Evolutionary conservation across 2,888 invertebrate genomes (phyloP).

Genomic region (Hanleya hanleyi): DNA sequence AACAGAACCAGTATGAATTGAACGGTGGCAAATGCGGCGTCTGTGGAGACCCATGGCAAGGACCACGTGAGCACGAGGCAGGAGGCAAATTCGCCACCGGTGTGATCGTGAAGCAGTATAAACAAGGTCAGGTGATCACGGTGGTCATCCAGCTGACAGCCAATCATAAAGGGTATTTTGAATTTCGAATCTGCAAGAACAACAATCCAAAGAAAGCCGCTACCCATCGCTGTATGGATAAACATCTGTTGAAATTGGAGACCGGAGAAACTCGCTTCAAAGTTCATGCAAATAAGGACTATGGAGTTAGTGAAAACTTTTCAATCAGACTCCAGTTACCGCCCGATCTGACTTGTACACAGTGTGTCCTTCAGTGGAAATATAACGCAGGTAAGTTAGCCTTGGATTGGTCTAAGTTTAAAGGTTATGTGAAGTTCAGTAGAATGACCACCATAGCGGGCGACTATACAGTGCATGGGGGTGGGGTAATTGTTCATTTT

Average conservation of each 20-base stretch:
- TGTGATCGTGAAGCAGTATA: conserved; percentile 66
- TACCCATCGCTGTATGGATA: conserved; percentile 42
- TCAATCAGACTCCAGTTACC: conserved; percentile 50
- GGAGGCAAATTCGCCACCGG: conserved; percentile 70
- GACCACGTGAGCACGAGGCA: conserved; percentile 67
- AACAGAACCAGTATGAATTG: conserved; percentile 58
- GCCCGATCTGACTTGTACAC: conserved; percentile 41
- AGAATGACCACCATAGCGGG: too few relatives aligned
- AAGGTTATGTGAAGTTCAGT: too few relatives aligned
- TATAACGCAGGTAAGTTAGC: conserved; percentile 52
- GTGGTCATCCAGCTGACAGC: conserved; percentile 69
- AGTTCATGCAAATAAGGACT: background rate
- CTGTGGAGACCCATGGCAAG: conserved; percentile 87
- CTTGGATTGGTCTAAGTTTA: too few relatives aligned
- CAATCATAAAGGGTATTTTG: conserved; percentile 70
- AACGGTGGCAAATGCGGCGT: conserved; percentile 86
- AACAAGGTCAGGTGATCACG: conserved; percentile 62
- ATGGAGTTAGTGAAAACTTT: conserved; percentile 23
- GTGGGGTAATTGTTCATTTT: too few relatives aligned
- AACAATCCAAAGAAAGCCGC: conserved; percentile 24
- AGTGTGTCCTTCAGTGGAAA: conserved; percentile 59
- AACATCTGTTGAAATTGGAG: conserved; percentile 31
- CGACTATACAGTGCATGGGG: too few relatives aligned
- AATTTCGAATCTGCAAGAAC: conserved; percentile 64
- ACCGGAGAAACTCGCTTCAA: conserved; percentile 23